phyloP scores from a whole-genome alignment of 2,888 invertebrate species.

The Synanthedon formicaeformis region DNA sequence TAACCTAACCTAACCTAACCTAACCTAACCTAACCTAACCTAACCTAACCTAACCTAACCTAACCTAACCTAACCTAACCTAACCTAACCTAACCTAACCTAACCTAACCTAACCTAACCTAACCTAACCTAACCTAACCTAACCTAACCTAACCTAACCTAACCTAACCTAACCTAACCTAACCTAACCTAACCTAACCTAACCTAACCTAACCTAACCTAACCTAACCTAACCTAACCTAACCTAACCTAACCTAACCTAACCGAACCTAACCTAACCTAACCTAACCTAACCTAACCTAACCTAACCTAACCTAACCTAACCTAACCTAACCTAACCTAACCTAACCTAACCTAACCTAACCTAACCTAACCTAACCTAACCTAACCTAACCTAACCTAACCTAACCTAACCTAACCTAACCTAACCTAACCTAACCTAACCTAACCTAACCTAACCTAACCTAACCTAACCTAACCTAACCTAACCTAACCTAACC shows the following conservation, averaged over 20 bases:
- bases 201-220: slow-evolving; percentile 8
- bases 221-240: slow-evolving; percentile 8
- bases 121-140: no score
- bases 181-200: slow-evolving; percentile 4
- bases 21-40: no score
- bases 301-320: slow-evolving; percentile 6
- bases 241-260: slow-evolving; percentile 7
- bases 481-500: slow-evolving; percentile 5
- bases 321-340: slow-evolving; percentile 5
- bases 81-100: no score
- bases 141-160: slow-evolving; percentile 2
- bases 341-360: slow-evolving; percentile 5
- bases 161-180: slow-evolving; percentile 3
- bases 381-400: slow-evolving; percentile 6
- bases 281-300: slow-evolving; percentile 5
- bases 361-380: slow-evolving; percentile 5
- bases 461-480: slow-evolving; percentile 5
- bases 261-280: slow-evolving; percentile 5
- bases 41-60: no score
- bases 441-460: slow-evolving; percentile 6
- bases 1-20: no score
- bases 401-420: slow-evolving; percentile 5
- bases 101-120: no score
- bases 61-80: no score
- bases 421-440: slow-evolving; percentile 6